Evolutionary conservation across 2,113 vertebrate species (phyloP), one percentile per base, ranked within the genome.

Genomic region (Trematomus loennbergii): DNA sequence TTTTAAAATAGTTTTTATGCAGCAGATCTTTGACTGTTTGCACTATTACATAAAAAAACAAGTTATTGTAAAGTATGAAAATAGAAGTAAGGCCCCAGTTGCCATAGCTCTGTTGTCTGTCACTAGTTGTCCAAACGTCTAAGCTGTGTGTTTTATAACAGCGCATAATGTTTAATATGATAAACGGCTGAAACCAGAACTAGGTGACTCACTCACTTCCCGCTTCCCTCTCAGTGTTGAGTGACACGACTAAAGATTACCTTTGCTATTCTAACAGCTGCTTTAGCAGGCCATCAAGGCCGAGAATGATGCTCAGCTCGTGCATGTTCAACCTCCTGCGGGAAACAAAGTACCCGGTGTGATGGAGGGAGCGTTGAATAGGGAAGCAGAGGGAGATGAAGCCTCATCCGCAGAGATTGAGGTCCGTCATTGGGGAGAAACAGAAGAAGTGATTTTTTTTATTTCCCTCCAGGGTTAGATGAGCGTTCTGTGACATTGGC

Each of bases 401-500:
- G 69, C 65, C 68, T 72, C 59, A 59, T 64, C 76, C 58, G 3
- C 40, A 29, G 85, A 90, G 84, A 91, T 75, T 82, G 83, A 89
- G 81, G 63, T 84, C 83, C 62, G 79, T 88, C 89, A 88, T 86
- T 0, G 13, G 72, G 84, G 82, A 86, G 75, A 80, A 87, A 87
- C 79, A 88, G 70, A 79, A 87, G 81, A 82, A 83, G 76, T 79
- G 68, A 87, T 84, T 90, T 86, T 79, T 80, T 73, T 64, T 61
- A 89, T 92, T 89, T 86, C 86, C 88, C 89, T 90, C 79, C 89
- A 88, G 89, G 91, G 89, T 87, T 89, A 87, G 87, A 93, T 82
- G 88, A 90, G 84, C 74, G 71, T 93, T 92, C 92, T 91, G 91
- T 95, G 95, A 95, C 95, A 94, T 92, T 91, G 92, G 93, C 93